Conservation (phyloP, 1,140 invertebrate genomes). For the Eulimnadia texana region DNA sequence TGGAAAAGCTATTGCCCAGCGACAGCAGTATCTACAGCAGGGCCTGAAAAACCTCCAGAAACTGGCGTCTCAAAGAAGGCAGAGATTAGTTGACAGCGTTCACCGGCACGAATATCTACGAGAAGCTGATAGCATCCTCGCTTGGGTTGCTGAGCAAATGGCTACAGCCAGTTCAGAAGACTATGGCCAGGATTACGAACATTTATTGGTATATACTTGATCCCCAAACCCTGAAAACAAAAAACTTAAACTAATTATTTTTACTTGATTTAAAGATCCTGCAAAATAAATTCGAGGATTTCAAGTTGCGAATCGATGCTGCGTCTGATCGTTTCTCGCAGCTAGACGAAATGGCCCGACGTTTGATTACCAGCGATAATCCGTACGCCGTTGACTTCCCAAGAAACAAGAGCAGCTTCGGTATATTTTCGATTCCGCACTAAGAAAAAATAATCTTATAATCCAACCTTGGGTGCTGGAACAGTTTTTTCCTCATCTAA, state of each 20-base stretch:
- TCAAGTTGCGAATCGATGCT: conserved; percentile 78
- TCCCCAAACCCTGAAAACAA: conserved; percentile 10
- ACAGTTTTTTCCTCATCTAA: background rate
- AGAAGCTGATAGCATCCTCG: conserved; percentile 54
- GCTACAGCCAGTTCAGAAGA: conserved; percentile 82
- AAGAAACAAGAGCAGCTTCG: conserved; percentile 71
- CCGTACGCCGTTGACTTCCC: conserved; percentile 78
- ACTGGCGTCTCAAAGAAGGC: conserved; percentile 58
- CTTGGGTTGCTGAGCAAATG: conserved; percentile 89
- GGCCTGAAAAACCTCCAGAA: conserved; percentile 67
- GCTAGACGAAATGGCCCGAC: conserved; percentile 80
- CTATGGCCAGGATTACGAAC: conserved; percentile 94
- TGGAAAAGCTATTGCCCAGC: conserved; percentile 56
- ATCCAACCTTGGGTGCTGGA: background rate
- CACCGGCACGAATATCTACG: conserved; percentile 83
- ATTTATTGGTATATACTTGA: conserved; percentile 54
- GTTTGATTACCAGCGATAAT: conserved; percentile 72
- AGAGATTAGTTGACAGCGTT: conserved; percentile 76
- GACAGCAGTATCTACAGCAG: conserved; percentile 59
- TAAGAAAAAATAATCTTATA: background rate
- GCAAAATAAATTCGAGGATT: conserved; percentile 88
- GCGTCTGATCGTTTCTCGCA: conserved; percentile 84
- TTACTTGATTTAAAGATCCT: conserved; percentile 42
- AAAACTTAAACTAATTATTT: conserved; percentile 7
- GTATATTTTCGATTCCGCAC: conserved; percentile 36